Percentiles rank a stretch among this genome's conserved stretches.
Evolutionary conservation across 2,797 vertebrate species (phyloP).

Genomic region (Glyptemys insculpta): DNA sequence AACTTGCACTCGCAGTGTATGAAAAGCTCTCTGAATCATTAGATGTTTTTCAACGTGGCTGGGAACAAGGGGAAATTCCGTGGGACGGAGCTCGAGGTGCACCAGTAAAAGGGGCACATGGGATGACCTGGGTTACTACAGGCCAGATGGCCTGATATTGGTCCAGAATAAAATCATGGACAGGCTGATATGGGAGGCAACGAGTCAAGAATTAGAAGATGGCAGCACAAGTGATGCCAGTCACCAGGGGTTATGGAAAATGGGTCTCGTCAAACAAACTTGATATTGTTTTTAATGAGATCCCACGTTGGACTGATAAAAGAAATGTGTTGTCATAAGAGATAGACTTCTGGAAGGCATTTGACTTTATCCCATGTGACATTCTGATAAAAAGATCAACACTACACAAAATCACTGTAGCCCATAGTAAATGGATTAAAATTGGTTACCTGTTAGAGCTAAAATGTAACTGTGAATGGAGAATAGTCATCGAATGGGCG

Average conservation of each 20-base stretch:
- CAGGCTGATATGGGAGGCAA: neutral
- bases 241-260: neutral
- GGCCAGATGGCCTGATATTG: neutral
- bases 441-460: conserved; percentile 55
- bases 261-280: neutral
- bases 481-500: neutral
- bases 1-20: no score
- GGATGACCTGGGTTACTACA: rapidly evolving
- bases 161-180: rapidly evolving
- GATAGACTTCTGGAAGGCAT: conserved; percentile 48
- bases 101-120: no score
- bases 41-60: no score
- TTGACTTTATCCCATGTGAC: conserved; percentile 27
- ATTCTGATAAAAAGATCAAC: conserved; percentile 63
- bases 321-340: conserved; percentile 50
- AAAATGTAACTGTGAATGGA: conserved; percentile 1
- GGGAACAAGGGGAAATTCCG: no score
- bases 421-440: conserved; percentile 67
- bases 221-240: conserved; percentile 10
- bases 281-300: conserved; percentile 39
- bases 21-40: no score
- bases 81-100: no score
- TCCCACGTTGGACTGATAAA: conserved; percentile 58
- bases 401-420: conserved; percentile 46
- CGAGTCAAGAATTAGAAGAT: neutral